These are phyloP conservation scores for Mirza zaza DNA, from an alignment of 2,113 vertebrate genomes.

Conservation along the genomic window DNA sequence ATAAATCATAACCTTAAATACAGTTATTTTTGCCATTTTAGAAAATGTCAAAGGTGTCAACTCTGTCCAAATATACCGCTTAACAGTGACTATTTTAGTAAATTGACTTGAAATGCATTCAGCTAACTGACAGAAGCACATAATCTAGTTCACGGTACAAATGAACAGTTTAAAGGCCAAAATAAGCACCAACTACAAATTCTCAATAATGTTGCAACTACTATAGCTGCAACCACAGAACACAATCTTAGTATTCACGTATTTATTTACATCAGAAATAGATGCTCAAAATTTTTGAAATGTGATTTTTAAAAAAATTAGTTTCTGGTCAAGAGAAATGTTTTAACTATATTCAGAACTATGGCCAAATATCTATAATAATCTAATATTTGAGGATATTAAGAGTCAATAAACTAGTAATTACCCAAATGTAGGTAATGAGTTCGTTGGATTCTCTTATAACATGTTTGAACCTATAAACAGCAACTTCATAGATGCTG, in stretches of 20 bases:
- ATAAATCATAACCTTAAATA: constrained; percentile 89
- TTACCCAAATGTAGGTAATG: not conserved
- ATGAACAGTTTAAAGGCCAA: constrained; percentile 77
- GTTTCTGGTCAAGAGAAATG: constrained; percentile 22
- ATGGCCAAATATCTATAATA: not conserved
- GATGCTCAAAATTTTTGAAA: not conserved
- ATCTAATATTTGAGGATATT: not conserved
- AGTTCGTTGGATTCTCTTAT: not conserved
- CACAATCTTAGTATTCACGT: not conserved
- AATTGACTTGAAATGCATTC: constrained; percentile 83
- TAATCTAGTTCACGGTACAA: constrained; percentile 81
- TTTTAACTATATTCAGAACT: not conserved
- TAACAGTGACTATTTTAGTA: constrained; percentile 84
- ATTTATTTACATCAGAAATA: constrained; percentile 46
- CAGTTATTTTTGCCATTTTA: constrained; percentile 85
- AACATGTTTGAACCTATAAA: not conserved
- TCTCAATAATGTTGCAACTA: not conserved
- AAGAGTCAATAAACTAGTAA: constrained; percentile 4
- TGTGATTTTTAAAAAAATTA: not conserved
- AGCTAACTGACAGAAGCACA: constrained; percentile 80
- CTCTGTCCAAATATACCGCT: constrained; percentile 83
- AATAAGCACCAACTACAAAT: constrained; percentile 58
- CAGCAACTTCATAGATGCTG: not conserved
- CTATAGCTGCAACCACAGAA: not conserved
- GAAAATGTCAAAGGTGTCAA: constrained; percentile 88